phyloP scores from a whole-genome alignment of 2,113 vertebrate genomes.

The Nothocercus julius region DNA sequence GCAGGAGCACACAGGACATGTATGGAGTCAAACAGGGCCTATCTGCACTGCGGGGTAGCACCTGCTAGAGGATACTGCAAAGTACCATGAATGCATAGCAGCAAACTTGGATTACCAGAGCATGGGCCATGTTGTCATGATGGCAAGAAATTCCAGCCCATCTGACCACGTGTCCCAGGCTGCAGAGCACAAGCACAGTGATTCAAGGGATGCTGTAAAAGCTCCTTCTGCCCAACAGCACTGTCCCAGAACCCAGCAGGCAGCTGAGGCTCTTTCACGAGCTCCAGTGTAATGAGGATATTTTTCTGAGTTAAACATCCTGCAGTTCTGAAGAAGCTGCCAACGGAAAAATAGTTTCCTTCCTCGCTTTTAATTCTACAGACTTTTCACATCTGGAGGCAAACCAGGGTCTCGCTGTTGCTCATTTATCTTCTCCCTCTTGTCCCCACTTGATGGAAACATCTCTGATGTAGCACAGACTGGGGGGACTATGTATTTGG shows the following conservation, averaged over 20 bases:
- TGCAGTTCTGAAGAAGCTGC: background rate
- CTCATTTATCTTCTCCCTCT: background rate
- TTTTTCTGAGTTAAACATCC: conserved; percentile 40
- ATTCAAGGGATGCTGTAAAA: background rate
- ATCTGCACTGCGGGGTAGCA: background rate
- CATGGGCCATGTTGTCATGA: background rate
- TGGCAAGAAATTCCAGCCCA: background rate
- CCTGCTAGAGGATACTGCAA: background rate
- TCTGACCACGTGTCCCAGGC: background rate
- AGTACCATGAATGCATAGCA: background rate
- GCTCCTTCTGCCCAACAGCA: background rate
- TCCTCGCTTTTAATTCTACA: conserved; percentile 21
- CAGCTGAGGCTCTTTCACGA: background rate
- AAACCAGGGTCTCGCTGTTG: background rate
- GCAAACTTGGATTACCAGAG: background rate
- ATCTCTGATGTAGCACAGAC: background rate
- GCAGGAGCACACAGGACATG: background rate
- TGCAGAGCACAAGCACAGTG: background rate
- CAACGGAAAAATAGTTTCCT: background rate
- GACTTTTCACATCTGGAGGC: background rate
- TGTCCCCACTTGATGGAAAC: background rate
- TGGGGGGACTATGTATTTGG: background rate
- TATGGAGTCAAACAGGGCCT: background rate
- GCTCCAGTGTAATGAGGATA: background rate
- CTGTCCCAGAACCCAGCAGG: background rate